Conservation (phyloP, 2,888 invertebrate species). For the Xylota segnis region DNA sequence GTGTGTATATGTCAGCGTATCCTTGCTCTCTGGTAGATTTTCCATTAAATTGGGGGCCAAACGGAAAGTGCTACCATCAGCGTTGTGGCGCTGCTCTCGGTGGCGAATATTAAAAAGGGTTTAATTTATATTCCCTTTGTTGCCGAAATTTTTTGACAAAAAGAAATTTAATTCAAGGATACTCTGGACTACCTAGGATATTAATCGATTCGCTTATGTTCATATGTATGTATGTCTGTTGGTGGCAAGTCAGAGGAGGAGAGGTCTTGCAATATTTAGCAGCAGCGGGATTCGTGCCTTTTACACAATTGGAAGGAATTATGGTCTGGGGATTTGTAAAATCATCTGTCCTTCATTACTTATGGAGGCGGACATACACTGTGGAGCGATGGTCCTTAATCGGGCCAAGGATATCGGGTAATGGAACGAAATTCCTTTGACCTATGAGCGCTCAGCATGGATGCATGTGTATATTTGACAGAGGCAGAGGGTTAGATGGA, state of each 20-base stretch:
- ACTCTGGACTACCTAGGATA: background rate
- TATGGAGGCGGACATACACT: background rate
- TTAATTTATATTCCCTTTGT: slow-evolving; percentile 39
- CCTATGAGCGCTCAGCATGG: no score
- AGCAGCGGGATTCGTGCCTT: background rate
- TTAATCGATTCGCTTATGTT: slow-evolving; percentile 15
- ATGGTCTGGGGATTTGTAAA: background rate
- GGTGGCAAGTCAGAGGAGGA: background rate
- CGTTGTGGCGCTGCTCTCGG: slow-evolving; percentile 9
- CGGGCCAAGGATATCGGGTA: no score
- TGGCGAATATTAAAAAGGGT: slow-evolving; percentile 29
- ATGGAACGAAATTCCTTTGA: no score
- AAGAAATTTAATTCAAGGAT: background rate
- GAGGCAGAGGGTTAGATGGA: no score
- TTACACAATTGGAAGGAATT: slow-evolving; percentile 8
- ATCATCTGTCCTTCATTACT: background rate
- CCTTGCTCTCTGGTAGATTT: slow-evolving; percentile 1
- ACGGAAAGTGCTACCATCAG: slow-evolving; percentile 1
- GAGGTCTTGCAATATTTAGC: slow-evolving; percentile 6
- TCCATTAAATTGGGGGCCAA: slow-evolving; percentile 19
- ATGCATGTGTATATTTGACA: no score
- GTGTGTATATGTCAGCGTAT: background rate
- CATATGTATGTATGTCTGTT: no score
- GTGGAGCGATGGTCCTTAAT: no score
- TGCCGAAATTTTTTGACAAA: slow-evolving; percentile 5